phyloP scores from a whole-genome alignment of 1,140 invertebrate species.

The Oscheius sp. region DNA sequence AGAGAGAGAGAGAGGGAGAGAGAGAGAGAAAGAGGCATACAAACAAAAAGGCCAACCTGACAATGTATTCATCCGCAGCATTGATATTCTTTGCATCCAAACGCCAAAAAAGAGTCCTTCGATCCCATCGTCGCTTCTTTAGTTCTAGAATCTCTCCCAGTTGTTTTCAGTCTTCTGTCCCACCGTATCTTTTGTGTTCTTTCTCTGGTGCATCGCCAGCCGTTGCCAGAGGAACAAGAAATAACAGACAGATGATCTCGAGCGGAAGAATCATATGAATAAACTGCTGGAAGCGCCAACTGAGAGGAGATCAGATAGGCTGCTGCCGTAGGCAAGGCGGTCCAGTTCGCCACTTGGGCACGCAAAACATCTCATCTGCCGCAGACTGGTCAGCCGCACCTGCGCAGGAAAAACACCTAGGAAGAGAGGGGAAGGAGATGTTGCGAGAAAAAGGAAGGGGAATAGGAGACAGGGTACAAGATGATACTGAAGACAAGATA shows the following conservation, averaged over 20 bases:
- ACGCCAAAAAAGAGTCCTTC: slow-evolving; percentile 6
- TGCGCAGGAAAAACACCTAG: not conserved
- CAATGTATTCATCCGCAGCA: slow-evolving; percentile 17
- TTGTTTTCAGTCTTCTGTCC: not conserved
- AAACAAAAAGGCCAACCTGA: slow-evolving; percentile 11
- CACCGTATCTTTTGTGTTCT: not conserved
- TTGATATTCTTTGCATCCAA: slow-evolving; percentile 17
- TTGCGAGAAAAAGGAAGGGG: no score
- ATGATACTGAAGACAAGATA: no score
- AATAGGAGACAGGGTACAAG: no score
- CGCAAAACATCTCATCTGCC: no score
- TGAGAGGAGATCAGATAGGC: not conserved
- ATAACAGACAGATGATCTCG: not conserved
- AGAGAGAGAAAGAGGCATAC: not conserved
- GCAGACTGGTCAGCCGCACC: no score
- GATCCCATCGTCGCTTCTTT: slow-evolving; percentile 12
- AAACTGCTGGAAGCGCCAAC: not conserved
- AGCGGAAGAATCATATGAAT: not conserved
- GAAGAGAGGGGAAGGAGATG: no score
- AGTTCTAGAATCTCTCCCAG: not conserved
- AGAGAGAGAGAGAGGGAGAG: no score
- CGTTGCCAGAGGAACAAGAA: not conserved
- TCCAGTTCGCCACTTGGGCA: slow-evolving; percentile 12
- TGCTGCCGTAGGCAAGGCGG: not conserved
- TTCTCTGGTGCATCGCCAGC: no score